Conservation (phyloP, 2,888 invertebrate genomes). For the Fragum fragum region DNA sequence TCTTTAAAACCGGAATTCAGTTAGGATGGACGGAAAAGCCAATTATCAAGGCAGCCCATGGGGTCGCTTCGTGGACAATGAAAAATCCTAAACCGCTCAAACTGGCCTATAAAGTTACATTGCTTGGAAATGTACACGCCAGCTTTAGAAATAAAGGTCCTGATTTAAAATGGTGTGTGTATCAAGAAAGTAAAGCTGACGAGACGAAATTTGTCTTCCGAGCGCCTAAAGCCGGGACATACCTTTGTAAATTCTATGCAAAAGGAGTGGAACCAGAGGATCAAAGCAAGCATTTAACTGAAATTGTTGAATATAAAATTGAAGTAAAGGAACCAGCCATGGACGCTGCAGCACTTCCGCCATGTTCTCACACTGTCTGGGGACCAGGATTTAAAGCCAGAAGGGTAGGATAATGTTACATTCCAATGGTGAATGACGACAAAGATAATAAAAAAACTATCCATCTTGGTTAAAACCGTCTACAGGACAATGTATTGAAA, state of each 20-base stretch:
- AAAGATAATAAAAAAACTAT: no score
- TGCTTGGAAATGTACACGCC: slow-evolving; percentile 36
- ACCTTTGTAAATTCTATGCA: slow-evolving; percentile 71
- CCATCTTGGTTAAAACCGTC: no score
- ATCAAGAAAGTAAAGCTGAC: slow-evolving; percentile 68
- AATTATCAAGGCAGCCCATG: slow-evolving; percentile 66
- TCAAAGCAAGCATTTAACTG: slow-evolving; percentile 64
- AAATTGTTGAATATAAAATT: slow-evolving; percentile 72
- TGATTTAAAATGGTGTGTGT: slow-evolving; percentile 65
- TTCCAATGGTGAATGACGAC: no score
- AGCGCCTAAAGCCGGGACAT: slow-evolving; percentile 66
- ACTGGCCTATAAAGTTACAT: slow-evolving; percentile 64
- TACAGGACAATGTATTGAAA: no score
- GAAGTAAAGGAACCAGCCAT: slow-evolving; percentile 67
- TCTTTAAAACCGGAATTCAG: slow-evolving; percentile 66
- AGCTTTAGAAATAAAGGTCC: slow-evolving; percentile 46
- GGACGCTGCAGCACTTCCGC: slow-evolving; percentile 71
- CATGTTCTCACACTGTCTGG: slow-evolving; percentile 72
- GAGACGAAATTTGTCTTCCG: slow-evolving; percentile 69
- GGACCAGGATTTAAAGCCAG: slow-evolving; percentile 66
- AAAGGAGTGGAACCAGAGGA: slow-evolving; percentile 62
- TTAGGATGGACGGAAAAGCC: slow-evolving; percentile 71
- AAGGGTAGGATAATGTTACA: slow-evolving; percentile 62
- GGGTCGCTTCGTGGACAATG: slow-evolving; percentile 69
- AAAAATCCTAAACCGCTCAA: slow-evolving; percentile 68